Evolutionary conservation across 2,113 vertebrate genomes (phyloP).

Genomic region (Anser cygnoides): DNA sequence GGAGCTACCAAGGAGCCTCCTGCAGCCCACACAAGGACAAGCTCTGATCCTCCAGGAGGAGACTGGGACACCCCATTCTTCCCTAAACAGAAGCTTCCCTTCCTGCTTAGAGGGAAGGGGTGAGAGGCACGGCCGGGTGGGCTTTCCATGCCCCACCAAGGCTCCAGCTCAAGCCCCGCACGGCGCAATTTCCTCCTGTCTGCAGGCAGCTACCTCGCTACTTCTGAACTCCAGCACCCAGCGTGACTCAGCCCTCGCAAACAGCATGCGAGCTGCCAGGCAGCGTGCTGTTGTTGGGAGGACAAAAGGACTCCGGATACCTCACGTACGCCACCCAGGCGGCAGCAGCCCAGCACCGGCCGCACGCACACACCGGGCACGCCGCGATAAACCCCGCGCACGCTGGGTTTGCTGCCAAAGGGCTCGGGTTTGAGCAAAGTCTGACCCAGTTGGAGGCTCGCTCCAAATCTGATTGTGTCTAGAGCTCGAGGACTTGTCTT

Average conservation of each 20-base stretch:
- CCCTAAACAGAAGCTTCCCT: not conserved
- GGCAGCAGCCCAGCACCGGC: not conserved
- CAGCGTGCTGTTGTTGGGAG: not conserved
- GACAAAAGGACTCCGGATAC: not conserved
- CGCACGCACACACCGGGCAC: not conserved
- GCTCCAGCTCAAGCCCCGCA: not conserved
- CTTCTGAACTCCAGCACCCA: not conserved
- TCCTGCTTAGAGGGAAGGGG: not conserved
- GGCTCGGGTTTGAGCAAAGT: not conserved
- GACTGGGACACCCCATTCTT: rapidly evolving
- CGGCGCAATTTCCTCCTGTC: not conserved
- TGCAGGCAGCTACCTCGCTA: not conserved
- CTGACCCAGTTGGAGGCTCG: not conserved
- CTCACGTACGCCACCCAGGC: rapidly evolving
- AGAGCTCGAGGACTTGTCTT: not conserved
- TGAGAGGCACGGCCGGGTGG: rapidly evolving
- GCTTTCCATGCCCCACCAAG: not conserved
- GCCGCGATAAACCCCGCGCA: rapidly evolving
- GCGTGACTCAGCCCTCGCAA: slow-evolving; percentile 27
- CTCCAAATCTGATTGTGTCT: rapidly evolving
- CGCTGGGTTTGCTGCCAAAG: rapidly evolving
- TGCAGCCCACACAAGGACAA: not conserved
- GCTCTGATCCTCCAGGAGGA: not conserved
- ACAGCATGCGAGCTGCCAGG: not conserved
- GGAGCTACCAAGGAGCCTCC: not conserved